Conservation (phyloP, 2,113 vertebrate species). For the Tiliqua scincoides region DNA sequence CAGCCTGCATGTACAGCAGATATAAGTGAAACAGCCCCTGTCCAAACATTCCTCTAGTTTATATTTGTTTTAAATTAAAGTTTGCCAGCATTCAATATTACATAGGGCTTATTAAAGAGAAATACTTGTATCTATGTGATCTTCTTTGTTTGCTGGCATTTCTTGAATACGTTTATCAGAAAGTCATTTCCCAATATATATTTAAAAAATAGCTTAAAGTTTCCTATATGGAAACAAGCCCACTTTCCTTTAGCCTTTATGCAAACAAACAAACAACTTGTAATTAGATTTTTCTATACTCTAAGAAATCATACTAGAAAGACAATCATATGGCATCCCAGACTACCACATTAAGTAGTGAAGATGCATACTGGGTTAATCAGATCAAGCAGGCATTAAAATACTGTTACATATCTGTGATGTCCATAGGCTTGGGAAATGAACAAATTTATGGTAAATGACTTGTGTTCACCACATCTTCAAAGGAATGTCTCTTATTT, state of each 20-base stretch:
- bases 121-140: constrained; percentile 30
- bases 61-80: constrained; percentile 31
- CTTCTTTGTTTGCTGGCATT: constrained; percentile 14
- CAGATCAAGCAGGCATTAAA: background rate
- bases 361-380: background rate
- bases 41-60: constrained; percentile 22
- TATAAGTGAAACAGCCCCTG: background rate
- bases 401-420: background rate
- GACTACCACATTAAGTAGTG: background rate
- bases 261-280: background rate
- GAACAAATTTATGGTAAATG: background rate
- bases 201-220: background rate
- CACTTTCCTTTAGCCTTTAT: background rate
- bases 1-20: constrained; percentile 9
- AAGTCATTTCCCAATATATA: constrained; percentile 10
- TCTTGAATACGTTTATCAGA: constrained; percentile 41
- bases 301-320: background rate
- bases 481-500: background rate
- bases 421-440: background rate
- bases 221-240: background rate
- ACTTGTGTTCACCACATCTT: background rate
- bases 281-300: background rate
- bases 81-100: constrained; percentile 39
- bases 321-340: background rate
- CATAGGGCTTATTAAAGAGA: constrained; percentile 32